A percentile compares a stretch with the other conserved stretches of the same genome.
Evolutionary conservation across 2,888 invertebrate species (phyloP).

Genomic region (Nymphalis urticae): DNA sequence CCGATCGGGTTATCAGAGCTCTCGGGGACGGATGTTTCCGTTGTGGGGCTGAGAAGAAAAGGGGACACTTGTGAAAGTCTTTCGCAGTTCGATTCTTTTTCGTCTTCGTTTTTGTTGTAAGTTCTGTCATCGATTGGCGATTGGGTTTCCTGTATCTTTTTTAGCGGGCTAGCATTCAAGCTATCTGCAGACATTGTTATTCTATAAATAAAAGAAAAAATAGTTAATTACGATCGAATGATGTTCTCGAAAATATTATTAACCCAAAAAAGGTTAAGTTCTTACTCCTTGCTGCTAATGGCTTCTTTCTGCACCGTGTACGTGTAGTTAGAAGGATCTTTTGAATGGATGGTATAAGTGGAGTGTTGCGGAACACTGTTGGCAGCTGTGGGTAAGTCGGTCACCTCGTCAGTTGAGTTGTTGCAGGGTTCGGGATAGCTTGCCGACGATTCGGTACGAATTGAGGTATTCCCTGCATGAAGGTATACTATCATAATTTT

Average conservation of each 20-base stretch:
- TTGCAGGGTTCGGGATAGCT: slow-evolving; percentile 76
- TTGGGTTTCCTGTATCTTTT: slow-evolving; percentile 47
- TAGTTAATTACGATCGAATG: neutral
- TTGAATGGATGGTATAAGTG: slow-evolving; percentile 58
- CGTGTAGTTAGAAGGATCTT: slow-evolving; percentile 52
- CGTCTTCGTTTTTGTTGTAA: slow-evolving; percentile 62
- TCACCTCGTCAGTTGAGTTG: slow-evolving; percentile 68
- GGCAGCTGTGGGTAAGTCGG: slow-evolving; percentile 59
- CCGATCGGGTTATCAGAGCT: slow-evolving; percentile 65
- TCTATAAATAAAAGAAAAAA: slow-evolving; percentile 50
- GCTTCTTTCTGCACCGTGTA: slow-evolving; percentile 60
- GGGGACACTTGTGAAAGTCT: slow-evolving; percentile 73
- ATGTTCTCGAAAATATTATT: neutral
- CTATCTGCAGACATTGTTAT: slow-evolving; percentile 77
- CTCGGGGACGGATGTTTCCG: slow-evolving; percentile 65
- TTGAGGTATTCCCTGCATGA: slow-evolving; percentile 63
- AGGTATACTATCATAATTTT: neutral
- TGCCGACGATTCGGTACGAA: slow-evolving; percentile 70
- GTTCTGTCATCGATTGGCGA: slow-evolving; percentile 66
- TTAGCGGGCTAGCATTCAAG: slow-evolving; percentile 67
- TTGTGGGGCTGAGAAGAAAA: slow-evolving; percentile 69
- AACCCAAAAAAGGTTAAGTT: slow-evolving; percentile 24
- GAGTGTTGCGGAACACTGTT: slow-evolving; percentile 45
- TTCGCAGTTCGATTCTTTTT: slow-evolving; percentile 63
- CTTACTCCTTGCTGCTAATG: slow-evolving; percentile 67